Evolutionary conservation across 2,797 vertebrate species (phyloP).

Genomic region (Ceyx erithaca): DNA sequence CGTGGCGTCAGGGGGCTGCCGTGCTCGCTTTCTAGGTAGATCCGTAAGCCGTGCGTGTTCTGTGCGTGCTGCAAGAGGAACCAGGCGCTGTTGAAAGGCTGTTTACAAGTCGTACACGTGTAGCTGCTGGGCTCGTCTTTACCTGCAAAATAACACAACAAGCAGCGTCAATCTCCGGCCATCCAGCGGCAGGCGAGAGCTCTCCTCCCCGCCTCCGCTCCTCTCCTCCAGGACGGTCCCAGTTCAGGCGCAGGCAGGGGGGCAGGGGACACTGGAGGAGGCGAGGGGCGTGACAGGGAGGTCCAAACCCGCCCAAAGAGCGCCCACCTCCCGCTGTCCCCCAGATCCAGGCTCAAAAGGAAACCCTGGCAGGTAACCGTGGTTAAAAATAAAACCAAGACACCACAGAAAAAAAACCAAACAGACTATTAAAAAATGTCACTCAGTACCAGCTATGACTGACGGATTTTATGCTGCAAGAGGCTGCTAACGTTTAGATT

Average conservation of each 20-base stretch:
- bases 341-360: not conserved
- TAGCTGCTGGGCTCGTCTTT: slow-evolving; percentile 99
- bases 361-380: not conserved
- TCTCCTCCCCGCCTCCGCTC: not conserved
- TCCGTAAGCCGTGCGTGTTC: slow-evolving; percentile 98
- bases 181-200: not conserved
- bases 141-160: slow-evolving; percentile 87
- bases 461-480: not conserved
- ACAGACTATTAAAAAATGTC: not conserved
- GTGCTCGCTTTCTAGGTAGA: slow-evolving; percentile 98
- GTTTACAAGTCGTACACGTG: slow-evolving; percentile 98
- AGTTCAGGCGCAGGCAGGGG: not conserved
- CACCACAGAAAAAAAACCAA: too few relatives aligned
- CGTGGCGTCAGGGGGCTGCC: slow-evolving; percentile 97
- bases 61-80: slow-evolving; percentile 99
- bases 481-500: not conserved
- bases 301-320: not conserved
- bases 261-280: not conserved
- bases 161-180: slow-evolving; percentile 75
- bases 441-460: not conserved
- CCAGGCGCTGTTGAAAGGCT: slow-evolving; percentile 98
- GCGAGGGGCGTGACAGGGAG: fast-evolving
- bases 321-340: not conserved
- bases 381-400: not conserved
- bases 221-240: not conserved